A percentile compares a stretch with the other conserved stretches of the same genome.
phyloP scores from a whole-genome alignment of 1,140 invertebrate genomes.

The Bombus vancouverensis region DNA sequence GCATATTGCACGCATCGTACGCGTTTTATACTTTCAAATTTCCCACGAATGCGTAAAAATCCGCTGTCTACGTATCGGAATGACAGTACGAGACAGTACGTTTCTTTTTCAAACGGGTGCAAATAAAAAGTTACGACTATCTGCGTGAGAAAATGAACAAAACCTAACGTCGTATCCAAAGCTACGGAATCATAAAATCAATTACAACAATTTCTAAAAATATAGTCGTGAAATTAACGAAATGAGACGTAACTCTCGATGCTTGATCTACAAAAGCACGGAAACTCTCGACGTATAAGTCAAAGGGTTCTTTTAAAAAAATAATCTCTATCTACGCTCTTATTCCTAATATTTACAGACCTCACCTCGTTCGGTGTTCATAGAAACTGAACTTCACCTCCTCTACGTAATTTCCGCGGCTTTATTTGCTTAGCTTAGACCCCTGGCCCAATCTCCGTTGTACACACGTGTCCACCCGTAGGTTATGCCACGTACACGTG shows the following conservation, averaged over 20 bases:
- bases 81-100: neutral
- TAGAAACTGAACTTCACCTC: neutral
- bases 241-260: neutral
- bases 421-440: conserved; percentile 47
- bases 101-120: neutral
- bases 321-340: neutral
- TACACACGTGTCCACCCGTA: neutral
- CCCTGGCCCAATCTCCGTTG: neutral
- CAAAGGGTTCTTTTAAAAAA: neutral
- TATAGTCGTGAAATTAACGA: neutral
- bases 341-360: neutral
- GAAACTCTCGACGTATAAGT: neutral
- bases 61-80: too few species aligned
- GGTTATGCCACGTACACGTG: neutral
- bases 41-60: too few species aligned
- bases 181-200: neutral
- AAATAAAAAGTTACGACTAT: neutral
- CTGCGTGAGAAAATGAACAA: neutral
- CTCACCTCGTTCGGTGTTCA: neutral
- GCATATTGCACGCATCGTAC: too few species aligned
- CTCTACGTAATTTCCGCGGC: conserved; percentile 16
- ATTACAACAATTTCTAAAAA: neutral
- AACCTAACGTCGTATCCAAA: too few species aligned
- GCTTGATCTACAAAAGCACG: neutral
- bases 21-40: too few species aligned